These are phyloP conservation scores for Aleadryas rufinucha DNA, from an alignment of 2,113 vertebrate species.

Conservation along the genomic window DNA sequence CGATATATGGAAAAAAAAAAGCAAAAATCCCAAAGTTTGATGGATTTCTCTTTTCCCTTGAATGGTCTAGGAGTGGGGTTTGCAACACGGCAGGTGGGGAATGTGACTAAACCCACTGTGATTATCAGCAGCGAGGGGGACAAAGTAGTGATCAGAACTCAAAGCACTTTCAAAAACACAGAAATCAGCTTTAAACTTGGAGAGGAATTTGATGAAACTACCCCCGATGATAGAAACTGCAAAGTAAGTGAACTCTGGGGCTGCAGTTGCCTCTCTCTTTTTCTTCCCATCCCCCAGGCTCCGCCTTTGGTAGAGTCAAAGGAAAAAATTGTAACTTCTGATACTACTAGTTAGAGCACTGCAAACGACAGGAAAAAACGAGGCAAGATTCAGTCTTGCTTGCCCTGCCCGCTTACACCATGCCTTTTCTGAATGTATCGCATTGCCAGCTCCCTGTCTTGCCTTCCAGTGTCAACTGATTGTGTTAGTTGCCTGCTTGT, in stretches of 20 bases:
- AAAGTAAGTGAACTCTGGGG: constrained; percentile 77
- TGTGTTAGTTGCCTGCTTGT: neutral
- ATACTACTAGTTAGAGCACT: neutral
- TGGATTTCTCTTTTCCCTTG: neutral
- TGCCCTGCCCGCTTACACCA: accelerated
- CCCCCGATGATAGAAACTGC: constrained; percentile 87
- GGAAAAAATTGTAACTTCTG: neutral
- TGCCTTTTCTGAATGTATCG: neutral
- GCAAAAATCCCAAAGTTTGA: neutral
- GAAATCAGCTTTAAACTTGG: constrained; percentile 90
- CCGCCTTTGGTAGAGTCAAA: neutral
- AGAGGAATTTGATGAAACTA: constrained; percentile 91
- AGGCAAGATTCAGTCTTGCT: neutral
- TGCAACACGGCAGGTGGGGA: constrained; percentile 88
- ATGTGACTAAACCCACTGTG: constrained; percentile 89
- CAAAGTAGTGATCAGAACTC: constrained; percentile 83
- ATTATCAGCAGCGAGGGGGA: constrained; percentile 89
- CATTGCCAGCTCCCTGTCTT: neutral
- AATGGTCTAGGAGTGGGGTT: constrained; percentile 83
- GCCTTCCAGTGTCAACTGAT: neutral
- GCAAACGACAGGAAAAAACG: neutral
- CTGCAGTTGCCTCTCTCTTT: neutral
- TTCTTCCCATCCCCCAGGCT: neutral
- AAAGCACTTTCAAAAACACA: constrained; percentile 91
- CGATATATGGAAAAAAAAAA: accelerated